Conservation (phyloP, 2,113 vertebrate species). For the Aspidoscelis tigris region DNA sequence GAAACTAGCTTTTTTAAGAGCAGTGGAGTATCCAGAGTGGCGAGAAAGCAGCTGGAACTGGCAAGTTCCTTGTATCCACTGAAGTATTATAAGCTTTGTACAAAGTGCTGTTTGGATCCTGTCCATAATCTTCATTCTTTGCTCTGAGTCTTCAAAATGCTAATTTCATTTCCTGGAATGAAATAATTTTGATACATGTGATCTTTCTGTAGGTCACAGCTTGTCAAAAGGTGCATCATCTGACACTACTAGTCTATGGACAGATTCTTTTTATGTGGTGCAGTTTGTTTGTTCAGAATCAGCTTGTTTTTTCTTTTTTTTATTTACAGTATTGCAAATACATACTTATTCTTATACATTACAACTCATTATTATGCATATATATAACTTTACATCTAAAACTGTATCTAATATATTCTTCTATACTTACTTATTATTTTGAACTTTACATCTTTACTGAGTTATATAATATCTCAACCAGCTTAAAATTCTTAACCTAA, state of each 20-base stretch:
- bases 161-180: neutral
- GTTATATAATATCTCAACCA: too few relatives aligned
- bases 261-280: conserved; percentile 48
- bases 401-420: too few relatives aligned
- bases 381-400: too few relatives aligned
- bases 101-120: neutral
- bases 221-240: conserved; percentile 51
- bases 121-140: neutral
- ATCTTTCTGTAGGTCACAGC: conserved; percentile 30
- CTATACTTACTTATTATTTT: too few relatives aligned
- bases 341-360: too few relatives aligned
- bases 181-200: conserved; percentile 35
- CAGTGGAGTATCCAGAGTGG: neutral
- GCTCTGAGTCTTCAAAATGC: neutral
- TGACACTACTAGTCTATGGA: conserved; percentile 59
- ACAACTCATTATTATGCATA: too few relatives aligned
- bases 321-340: neutral
- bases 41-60: too few relatives aligned
- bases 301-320: conserved; percentile 11
- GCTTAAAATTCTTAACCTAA: too few relatives aligned
- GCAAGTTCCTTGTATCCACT: neutral
- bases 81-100: neutral
- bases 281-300: conserved; percentile 49
- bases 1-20: neutral
- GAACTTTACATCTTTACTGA: too few relatives aligned